Conservation (phyloP, 2,113 vertebrate genomes). For the rat (Rattus norvegicus) region GRCr8 NC_086039.1:68374001-68374500, state of each 20-base stretch:
- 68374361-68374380: constrained; percentile 20
- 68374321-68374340: background rate
- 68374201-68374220: constrained; percentile 28
- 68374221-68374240: background rate
- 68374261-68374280: constrained; percentile 12
- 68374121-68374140: background rate
- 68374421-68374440: constrained; percentile 53
- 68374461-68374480: background rate
- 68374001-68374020: constrained; percentile 58
- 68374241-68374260: background rate
- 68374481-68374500: background rate
- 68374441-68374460: constrained; percentile 32
- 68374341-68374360: background rate
- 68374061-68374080: constrained; percentile 41
- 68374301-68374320: background rate
- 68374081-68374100: background rate
- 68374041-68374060: constrained; percentile 48
- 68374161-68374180: background rate
- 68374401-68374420: background rate
- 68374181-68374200: background rate
- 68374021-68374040: constrained; percentile 68
- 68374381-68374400: constrained; percentile 31
- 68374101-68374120: background rate
- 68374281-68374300: background rate
- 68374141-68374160: background rate